Percentiles rank a stretch among this genome's conserved stretches.
Evolutionary conservation across 2,888 invertebrate species (phyloP).

Genomic region (Sepioteuthis lessoniana): DNA sequence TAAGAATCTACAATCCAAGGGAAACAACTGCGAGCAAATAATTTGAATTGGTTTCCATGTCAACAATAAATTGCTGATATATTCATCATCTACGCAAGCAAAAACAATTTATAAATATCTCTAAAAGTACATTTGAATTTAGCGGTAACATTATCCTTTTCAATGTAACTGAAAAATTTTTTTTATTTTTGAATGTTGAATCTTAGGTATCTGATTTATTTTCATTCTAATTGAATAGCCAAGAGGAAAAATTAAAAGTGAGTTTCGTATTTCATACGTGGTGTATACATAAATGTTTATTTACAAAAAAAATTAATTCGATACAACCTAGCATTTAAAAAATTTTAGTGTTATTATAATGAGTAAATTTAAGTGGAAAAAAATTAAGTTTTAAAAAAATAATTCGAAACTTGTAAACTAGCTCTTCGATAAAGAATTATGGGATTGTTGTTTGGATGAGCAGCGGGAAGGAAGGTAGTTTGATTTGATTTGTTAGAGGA

Average conservation of each 20-base stretch:
- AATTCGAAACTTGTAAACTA: not conserved
- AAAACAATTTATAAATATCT: too few species aligned
- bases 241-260: too few species aligned
- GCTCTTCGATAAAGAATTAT: not conserved
- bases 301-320: not conserved
- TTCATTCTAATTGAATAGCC: too few species aligned
- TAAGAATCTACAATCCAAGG: not conserved
- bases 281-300: not conserved
- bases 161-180: too few species aligned
- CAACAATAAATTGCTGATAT: not conserved
- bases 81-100: too few species aligned
- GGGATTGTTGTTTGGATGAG: constrained; percentile 45
- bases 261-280: too few species aligned
- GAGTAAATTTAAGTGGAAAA: too few species aligned
- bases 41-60: not conserved
- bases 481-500: not conserved
- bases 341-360: too few species aligned
- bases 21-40: not conserved
- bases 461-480: constrained; percentile 17
- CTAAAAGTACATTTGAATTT: too few species aligned
- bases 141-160: too few species aligned
- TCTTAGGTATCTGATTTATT: too few species aligned
- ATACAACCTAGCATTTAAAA: not conserved
- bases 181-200: too few species aligned
- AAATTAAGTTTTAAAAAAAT: not conserved